Percentiles rank a stretch among this genome's conserved stretches.
phyloP scores from a whole-genome alignment of 2,888 invertebrate genomes.

The Diaphora mendica region DNA sequence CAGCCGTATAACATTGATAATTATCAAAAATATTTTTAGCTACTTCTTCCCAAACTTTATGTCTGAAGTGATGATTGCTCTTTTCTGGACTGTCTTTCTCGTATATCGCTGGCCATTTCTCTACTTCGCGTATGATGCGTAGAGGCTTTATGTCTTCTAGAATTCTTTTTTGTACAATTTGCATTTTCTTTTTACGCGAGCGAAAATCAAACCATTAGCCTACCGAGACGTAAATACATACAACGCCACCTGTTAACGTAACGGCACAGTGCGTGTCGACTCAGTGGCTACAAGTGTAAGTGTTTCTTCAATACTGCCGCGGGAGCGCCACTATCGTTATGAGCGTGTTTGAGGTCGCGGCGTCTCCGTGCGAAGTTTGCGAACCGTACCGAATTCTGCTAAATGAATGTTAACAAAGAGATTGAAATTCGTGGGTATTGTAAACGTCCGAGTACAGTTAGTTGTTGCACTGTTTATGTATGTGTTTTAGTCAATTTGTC shows the following conservation, averaged over 20 bases:
- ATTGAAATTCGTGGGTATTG: conserved; percentile 9
- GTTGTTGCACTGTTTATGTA: neutral
- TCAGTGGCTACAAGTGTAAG: neutral
- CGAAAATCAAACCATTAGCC: no score
- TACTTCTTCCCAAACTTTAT: conserved; percentile 60
- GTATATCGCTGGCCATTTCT: conserved; percentile 63
- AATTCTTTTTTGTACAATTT: conserved; percentile 47
- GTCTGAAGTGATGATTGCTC: conserved; percentile 49
- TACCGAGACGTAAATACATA: neutral
- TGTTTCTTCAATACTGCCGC: neutral
- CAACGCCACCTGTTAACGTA: conserved; percentile 8
- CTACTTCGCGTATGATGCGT: conserved; percentile 61
- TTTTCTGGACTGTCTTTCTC: conserved; percentile 52
- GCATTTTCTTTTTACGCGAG: conserved; percentile 4
- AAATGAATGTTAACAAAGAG: conserved; percentile 11
- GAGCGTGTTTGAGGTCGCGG: neutral
- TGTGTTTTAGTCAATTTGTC: neutral
- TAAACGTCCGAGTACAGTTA: neutral
- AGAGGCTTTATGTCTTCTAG: conserved; percentile 61
- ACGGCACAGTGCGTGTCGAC: neutral
- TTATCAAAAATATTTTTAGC: conserved; percentile 53
- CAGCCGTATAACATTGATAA: conserved; percentile 47
- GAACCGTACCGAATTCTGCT: neutral
- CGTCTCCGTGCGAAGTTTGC: neutral
- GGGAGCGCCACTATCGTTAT: conserved; percentile 1